Percentiles rank a stretch among this genome's conserved stretches.
These are phyloP conservation scores for Trichonephila clavipes DNA, from an alignment of 1,140 invertebrate species.

Conservation along the genomic window DNA sequence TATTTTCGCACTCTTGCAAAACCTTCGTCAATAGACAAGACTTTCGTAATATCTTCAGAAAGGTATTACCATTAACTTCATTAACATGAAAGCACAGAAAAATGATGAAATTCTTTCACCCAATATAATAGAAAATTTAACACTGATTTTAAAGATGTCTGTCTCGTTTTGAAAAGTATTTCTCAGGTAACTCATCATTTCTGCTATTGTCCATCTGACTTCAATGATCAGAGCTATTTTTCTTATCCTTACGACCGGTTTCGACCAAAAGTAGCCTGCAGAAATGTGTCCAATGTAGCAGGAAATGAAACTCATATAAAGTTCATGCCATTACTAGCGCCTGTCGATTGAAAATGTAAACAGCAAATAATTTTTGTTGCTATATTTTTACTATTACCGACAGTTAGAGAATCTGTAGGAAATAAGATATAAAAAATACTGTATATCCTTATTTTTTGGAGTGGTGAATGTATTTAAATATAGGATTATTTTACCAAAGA, in stretches of 20 bases:
- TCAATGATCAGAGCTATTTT: neutral
- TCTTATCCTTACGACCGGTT: conserved; percentile 33
- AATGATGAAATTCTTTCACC: too few species aligned
- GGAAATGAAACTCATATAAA: conserved; percentile 53
- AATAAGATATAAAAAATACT: neutral
- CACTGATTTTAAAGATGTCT: too few species aligned
- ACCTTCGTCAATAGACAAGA: too few species aligned
- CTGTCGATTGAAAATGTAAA: conserved; percentile 60
- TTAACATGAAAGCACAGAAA: too few species aligned
- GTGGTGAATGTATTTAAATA: too few species aligned
- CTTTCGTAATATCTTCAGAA: too few species aligned
- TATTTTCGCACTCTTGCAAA: too few species aligned
- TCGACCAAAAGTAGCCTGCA: conserved; percentile 14
- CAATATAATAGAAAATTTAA: too few species aligned
- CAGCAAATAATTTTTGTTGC: conserved; percentile 6
- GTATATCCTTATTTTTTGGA: too few species aligned
- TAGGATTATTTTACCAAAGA: too few species aligned
- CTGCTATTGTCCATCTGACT: conserved; percentile 12
- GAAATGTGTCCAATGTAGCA: neutral
- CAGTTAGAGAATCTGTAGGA: neutral
- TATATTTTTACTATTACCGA: neutral
- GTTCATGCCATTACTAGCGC: conserved; percentile 19
- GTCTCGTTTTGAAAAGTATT: neutral
- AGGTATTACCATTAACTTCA: too few species aligned
- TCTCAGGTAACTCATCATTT: conserved; percentile 42